These are phyloP conservation scores for Calliphora vomitoria DNA, from an alignment of 2,888 invertebrate genomes.

Conservation along the genomic window DNA sequence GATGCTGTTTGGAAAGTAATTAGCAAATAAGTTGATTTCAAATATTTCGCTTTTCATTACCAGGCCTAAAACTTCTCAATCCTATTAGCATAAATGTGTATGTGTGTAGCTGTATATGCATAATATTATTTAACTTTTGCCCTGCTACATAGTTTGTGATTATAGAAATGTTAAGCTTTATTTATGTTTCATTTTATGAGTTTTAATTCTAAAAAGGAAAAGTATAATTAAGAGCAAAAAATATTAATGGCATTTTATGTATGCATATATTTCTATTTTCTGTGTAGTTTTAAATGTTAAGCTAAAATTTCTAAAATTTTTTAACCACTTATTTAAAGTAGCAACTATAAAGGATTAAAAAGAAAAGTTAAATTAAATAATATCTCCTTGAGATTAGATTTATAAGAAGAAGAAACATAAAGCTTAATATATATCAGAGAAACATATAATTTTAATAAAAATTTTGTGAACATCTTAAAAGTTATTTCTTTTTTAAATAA, in stretches of 20 bases:
- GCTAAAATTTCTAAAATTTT: neutral
- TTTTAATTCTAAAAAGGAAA: slow-evolving; percentile 24
- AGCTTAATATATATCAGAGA: too few relatives aligned
- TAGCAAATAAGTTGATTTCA: neutral
- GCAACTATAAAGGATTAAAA: slow-evolving; percentile 8
- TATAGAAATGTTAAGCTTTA: slow-evolving; percentile 52
- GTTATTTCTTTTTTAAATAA: too few relatives aligned
- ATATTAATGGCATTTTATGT: neutral
- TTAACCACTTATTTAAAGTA: neutral
- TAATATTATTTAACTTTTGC: slow-evolving; percentile 55
- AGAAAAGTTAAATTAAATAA: slow-evolving; percentile 19
- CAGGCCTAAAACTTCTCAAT: neutral
- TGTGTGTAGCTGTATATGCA: neutral
- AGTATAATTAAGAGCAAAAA: slow-evolving; percentile 20
- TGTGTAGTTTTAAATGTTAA: neutral
- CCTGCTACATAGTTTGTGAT: slow-evolving; percentile 45
- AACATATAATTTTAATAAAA: too few relatives aligned
- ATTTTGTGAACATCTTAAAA: too few relatives aligned
- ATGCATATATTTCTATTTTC: neutral
- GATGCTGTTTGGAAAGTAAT: too few relatives aligned
- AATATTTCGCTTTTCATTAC: neutral
- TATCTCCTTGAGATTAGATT: neutral
- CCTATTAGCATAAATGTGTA: neutral
- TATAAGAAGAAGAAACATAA: too few relatives aligned
- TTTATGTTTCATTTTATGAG: slow-evolving; percentile 50